Evolutionary conservation across 2,113 vertebrate species (phyloP), one percentile per base, ranked within the genome.

Genomic region (Microcebus ravelobensis): DNA sequence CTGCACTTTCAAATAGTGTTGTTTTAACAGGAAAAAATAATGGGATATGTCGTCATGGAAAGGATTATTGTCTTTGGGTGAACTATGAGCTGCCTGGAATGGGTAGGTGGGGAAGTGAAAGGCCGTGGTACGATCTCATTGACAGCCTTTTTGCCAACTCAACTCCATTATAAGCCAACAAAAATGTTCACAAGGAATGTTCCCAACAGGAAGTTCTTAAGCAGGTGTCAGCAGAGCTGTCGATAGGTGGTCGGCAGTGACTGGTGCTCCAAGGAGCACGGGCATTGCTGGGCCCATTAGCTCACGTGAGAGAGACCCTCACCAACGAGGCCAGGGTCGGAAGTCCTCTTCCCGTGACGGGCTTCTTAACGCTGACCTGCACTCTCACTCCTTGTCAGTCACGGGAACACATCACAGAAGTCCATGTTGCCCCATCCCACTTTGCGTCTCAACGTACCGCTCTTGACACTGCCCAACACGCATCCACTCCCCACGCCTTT

Each of bases 401-500:
- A 5, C 34, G 39, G 36, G 31, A 65, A 21, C 68, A 25, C 23
- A 5, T 18, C 39, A 29, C 0, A 4, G 36, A 86, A 55, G 31
- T 55, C 50, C 17, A 0, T 31, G n/a, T 15, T 36, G 10, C 48
- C 23, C 61, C 6, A 0, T 17, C 7, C 52, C 3, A 0, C 27
- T 52, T 8, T 48, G 73, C 59, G 18, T 48, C 88, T 65, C 71
- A 79, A 3, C 27, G 13, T 21, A 11, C 57, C 2, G 0, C 39
- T 29, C 77, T 48, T 48, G 31, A 25, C 71, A n/a, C 71, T 18
- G 59, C 50, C 71, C 34, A 25, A 0, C 17, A 5, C 61, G 59
- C 6, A 0, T 65, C n/a, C 29, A 0, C 0, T 59, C 42, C 55
- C 48, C n/a, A 1, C 50, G 73, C 67, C 12, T 70, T 74, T 59